Evolutionary conservation across 2,888 invertebrate genomes (phyloP).

Genomic region (Prenolepis imparis): DNA sequence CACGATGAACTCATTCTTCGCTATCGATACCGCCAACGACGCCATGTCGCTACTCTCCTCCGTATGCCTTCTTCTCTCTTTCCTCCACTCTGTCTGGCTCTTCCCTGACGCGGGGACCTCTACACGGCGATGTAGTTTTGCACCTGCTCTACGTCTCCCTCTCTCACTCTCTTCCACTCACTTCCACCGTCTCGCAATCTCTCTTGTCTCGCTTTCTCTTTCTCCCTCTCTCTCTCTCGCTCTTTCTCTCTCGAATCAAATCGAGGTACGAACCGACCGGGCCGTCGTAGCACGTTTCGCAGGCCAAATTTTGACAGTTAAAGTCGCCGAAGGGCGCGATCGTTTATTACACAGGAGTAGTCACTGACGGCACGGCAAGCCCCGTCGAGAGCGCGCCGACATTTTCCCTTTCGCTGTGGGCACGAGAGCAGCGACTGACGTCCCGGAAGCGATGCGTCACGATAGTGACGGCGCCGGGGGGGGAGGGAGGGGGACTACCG

Average conservation of each 20-base stretch:
- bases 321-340: conserved; percentile 56
- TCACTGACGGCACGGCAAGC: conserved; percentile 82
- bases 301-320: conserved; percentile 52
- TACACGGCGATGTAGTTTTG: conserved; percentile 37
- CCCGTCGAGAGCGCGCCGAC: conserved; percentile 88
- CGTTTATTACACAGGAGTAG: conserved; percentile 72
- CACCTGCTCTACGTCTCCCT: conserved; percentile 36
- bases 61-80: conserved; percentile 42
- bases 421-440: conserved; percentile 73
- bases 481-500: conserved; percentile 11
- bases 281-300: neutral
- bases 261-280: conserved; percentile 18
- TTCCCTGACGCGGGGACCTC: conserved; percentile 33
- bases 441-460: conserved; percentile 80
- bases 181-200: neutral
- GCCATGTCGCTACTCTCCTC: conserved; percentile 71
- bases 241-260: conserved; percentile 16
- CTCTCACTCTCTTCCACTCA: neutral
- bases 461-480: conserved; percentile 34
- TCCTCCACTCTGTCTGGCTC: conserved; percentile 30
- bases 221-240: neutral
- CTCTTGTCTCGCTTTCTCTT: neutral
- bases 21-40: conserved; percentile 72
- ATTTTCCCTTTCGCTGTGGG: conserved; percentile 86
- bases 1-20: conserved; percentile 92